Conservation (phyloP, 2,797 vertebrate genomes). For the Sebastiscus albofasciatus region DNA sequence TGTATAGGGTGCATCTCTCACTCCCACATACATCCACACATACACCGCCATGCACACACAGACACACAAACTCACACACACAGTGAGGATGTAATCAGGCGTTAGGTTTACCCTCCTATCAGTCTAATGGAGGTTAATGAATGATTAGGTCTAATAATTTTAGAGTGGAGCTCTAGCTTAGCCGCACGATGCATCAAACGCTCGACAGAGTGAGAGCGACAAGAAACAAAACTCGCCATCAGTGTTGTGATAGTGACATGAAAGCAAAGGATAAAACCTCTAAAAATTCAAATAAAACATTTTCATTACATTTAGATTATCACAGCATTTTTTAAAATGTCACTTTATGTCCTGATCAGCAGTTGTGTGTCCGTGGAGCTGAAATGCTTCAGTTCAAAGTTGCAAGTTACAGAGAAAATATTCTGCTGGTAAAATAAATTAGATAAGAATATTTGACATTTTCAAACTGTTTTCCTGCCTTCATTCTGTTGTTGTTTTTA, state of each 20-base stretch:
- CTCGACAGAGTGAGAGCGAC: constrained; percentile 42
- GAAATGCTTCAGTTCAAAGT: not conserved
- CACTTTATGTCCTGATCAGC: not conserved
- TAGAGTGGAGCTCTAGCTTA: constrained; percentile 74
- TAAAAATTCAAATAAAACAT: not conserved
- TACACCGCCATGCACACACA: not conserved
- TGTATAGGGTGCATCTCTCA: constrained; percentile 38
- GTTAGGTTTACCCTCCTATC: constrained; percentile 81
- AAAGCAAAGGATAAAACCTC: not conserved
- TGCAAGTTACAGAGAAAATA: not conserved
- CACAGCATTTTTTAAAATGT: not conserved
- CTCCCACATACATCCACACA: not conserved
- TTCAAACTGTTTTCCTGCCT: not conserved
- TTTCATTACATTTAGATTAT: not conserved
- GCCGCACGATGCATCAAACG: constrained; percentile 67
- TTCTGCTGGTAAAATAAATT: not conserved
- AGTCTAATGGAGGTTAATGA: constrained; percentile 83
- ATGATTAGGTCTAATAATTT: constrained; percentile 82
- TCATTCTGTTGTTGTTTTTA: not conserved
- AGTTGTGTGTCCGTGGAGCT: not conserved
- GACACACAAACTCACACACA: constrained; percentile 22
- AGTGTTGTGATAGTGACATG: not conserved
- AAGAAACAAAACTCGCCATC: constrained; percentile 20
- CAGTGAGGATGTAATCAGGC: constrained; percentile 74
- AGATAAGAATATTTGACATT: not conserved